phyloP scores from a whole-genome alignment of 2,797 vertebrate species.

The Xerus rutilus region DNA sequence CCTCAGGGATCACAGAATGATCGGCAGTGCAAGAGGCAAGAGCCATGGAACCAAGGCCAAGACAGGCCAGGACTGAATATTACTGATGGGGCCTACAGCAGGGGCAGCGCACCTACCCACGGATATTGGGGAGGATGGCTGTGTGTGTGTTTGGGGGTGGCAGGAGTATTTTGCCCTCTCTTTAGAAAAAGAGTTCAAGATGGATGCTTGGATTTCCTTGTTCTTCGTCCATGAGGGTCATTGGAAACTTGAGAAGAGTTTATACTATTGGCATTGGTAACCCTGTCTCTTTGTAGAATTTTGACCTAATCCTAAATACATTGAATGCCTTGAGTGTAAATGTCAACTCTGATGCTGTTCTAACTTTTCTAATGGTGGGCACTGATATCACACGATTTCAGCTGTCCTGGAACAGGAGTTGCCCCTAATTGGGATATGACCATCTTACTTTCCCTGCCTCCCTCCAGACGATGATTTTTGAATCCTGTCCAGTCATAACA shows the following conservation, averaged over 20 bases:
- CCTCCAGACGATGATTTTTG: neutral
- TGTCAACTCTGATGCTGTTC: neutral
- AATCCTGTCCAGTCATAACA: neutral
- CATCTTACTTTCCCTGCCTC: neutral
- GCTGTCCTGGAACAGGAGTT: neutral
- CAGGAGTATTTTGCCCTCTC: neutral
- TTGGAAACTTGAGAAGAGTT: neutral
- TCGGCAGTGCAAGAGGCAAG: fast-evolving
- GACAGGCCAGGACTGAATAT: neutral
- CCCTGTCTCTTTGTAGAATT: neutral
- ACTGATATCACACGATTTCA: neutral
- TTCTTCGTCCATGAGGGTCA: neutral
- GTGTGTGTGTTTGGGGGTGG: too few species aligned
- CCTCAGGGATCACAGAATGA: neutral
- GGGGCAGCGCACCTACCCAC: neutral
- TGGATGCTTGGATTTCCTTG: neutral
- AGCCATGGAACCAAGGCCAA: neutral
- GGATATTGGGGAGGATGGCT: neutral
- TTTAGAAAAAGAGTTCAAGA: conserved; percentile 10
- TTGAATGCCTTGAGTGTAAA: neutral
- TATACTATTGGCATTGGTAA: neutral
- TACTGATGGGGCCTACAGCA: neutral
- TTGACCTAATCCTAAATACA: neutral
- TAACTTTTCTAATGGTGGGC: neutral
- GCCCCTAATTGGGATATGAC: neutral